phyloP scores from a whole-genome alignment of 2,113 vertebrate species.

The Aepyceros melampus region DNA sequence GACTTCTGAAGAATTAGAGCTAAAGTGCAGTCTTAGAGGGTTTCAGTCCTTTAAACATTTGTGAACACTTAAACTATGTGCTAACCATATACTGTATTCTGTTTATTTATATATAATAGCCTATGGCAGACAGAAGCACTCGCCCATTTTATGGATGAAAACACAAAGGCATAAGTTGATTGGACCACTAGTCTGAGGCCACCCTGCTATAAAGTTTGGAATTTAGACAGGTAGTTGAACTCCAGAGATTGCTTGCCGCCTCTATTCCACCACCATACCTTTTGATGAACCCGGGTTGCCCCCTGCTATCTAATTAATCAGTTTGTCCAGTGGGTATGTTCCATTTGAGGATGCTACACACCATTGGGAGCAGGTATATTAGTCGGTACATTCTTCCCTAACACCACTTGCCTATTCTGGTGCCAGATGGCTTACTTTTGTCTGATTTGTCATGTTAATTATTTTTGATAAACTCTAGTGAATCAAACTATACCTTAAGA shows the following conservation, averaged over 20 bases:
- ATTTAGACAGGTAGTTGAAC: not conserved
- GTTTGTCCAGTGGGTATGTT: not conserved
- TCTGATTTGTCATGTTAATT: not conserved
- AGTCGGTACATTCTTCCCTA: not conserved
- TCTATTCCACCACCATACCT: not conserved
- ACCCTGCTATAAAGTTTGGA: not conserved
- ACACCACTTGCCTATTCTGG: not conserved
- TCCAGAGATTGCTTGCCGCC: not conserved
- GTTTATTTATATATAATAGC: not conserved
- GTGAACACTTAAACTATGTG: not conserved
- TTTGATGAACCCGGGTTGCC: not conserved
- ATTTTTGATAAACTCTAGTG: not conserved
- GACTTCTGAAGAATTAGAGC: not conserved
- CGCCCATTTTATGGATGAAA: not conserved
- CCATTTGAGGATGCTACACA: accelerated
- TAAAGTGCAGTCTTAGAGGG: not conserved
- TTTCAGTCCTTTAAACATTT: not conserved
- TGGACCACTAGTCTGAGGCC: not conserved
- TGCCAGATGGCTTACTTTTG: not conserved
- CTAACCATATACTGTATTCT: not conserved
- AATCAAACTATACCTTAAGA: conserved; percentile 5
- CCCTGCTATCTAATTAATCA: not conserved
- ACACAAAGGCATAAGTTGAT: not conserved
- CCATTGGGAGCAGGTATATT: too few species aligned
- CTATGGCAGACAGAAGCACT: not conserved